Evolutionary conservation across 2,888 invertebrate genomes (phyloP), one percentile per base, ranked within the genome.

Genomic region (Scaptomyza flava): DNA sequence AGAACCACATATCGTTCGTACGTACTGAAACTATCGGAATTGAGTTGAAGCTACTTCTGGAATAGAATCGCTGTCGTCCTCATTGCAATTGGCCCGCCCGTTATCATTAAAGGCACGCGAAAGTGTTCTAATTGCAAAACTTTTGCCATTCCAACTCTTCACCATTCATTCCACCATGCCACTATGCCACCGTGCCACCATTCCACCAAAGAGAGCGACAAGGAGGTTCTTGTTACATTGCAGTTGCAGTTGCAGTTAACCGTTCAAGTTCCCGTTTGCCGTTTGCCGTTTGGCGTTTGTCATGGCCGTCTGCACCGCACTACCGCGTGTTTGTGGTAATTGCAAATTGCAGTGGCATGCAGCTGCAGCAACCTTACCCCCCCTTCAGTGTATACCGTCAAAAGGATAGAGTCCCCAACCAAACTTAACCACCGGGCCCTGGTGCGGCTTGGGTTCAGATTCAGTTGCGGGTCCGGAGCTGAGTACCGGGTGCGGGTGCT

Each of bases 281-380:
- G 27, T 23, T 17, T 17, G 17, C 17, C 23, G 23, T 33, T 47
- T 58, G 76, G 36, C n/a, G 63, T 34, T 43, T 43, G n/a, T 20
- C 31, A 42, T 48, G 27, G 57, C 53, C 63, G 75, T 58, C 56
- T 14, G 30, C 51, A 48, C 80, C 30, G 34, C 34, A 23, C 50
- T 20, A 34, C 50, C 56, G 87, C 81, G 87, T 83, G 87, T 80
- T 85, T 83, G 87, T 65, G 87, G 87, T 84, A 87, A 81, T 78
- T 81, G 81, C 85, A 87, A 81, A 81, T 81, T 87, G 87, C 84
- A 75, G 69, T 81, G 85, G 87, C 79, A 81, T 81, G 87, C 75
- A 77, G 78, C 73, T 65, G 71, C 79, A 61, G 51, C 36, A 33
- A 48, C 41, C 34, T 30, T 6, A 6, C 9, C n/a, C 12, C 42